A percentile compares a stretch with the other conserved stretches of the same genome.
Evolutionary conservation across 2,797 vertebrate genomes (phyloP).

Genomic region (Cryptoprocta ferox): DNA sequence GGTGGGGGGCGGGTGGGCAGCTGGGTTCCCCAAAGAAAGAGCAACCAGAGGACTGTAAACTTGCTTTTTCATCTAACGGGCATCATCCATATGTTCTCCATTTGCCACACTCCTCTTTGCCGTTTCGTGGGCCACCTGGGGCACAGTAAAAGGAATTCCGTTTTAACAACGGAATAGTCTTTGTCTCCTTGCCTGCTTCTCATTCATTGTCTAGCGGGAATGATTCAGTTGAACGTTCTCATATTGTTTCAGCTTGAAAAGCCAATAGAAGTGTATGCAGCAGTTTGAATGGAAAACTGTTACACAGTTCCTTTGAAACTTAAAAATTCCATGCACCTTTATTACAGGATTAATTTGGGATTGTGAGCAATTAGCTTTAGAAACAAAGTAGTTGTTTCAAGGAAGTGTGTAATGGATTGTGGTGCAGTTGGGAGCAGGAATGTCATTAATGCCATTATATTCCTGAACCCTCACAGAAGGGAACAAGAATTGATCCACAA

Average conservation of each 20-base stretch:
- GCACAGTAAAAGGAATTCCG: conserved; percentile 14
- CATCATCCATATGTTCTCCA: neutral
- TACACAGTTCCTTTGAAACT: conserved; percentile 29
- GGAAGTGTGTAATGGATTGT: conserved; percentile 52
- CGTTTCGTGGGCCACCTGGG: neutral
- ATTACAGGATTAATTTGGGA: conserved; percentile 51
- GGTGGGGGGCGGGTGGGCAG: neutral
- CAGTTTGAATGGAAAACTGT: conserved; percentile 22
- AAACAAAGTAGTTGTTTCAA: conserved; percentile 67
- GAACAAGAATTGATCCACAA: conserved; percentile 63
- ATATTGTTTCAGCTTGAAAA: conserved; percentile 53
- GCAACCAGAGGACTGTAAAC: neutral
- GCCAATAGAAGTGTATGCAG: neutral
- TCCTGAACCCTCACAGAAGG: conserved; percentile 39
- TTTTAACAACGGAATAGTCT: neutral
- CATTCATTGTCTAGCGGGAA: conserved; percentile 11
- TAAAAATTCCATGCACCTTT: neutral
- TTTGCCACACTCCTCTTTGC: conserved; percentile 21
- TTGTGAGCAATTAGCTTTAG: conserved; percentile 47
- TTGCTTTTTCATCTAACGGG: conserved; percentile 18
- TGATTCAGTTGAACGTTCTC: conserved; percentile 30
- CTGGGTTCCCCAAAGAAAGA: neutral
- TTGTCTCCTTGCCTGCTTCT: neutral
- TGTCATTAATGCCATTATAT: conserved; percentile 55
- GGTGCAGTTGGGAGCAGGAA: neutral